Evolutionary conservation across 1,140 invertebrate genomes (phyloP).

Genomic region (Drosophila grimshawi): DNA sequence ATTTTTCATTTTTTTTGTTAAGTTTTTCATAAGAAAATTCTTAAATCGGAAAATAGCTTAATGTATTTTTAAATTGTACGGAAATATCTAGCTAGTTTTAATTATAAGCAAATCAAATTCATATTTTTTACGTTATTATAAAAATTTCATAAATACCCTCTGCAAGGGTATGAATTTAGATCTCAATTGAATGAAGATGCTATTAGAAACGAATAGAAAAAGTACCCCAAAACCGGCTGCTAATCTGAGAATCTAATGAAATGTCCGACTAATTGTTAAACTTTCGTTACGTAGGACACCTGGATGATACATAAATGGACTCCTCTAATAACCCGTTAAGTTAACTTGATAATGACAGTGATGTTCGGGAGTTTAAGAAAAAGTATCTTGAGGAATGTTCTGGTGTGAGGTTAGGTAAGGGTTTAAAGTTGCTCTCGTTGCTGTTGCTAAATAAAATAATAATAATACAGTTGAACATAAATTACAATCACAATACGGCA

Average conservation of each 20-base stretch:
- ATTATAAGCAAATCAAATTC: too few relatives aligned
- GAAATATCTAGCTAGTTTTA: too few relatives aligned
- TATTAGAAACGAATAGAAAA: conserved; percentile 17
- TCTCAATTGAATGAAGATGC: conserved; percentile 15
- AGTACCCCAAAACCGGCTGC: conserved; percentile 19
- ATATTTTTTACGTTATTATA: not conserved
- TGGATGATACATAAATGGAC: not conserved
- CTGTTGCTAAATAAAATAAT: conserved; percentile 58
- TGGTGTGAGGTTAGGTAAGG: conserved; percentile 4
- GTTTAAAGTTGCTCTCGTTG: conserved; percentile 17
- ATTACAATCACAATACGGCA: conserved; percentile 75
- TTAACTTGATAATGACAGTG: not conserved
- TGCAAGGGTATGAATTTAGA: conserved; percentile 55
- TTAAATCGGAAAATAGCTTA: too few relatives aligned
- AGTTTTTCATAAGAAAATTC: too few relatives aligned
- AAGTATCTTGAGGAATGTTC: not conserved
- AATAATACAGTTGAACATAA: conserved; percentile 61
- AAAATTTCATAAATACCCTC: conserved; percentile 39
- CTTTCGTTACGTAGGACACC: conserved; percentile 23
- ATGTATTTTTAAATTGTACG: too few relatives aligned
- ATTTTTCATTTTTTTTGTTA: too few relatives aligned
- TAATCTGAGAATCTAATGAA: not conserved
- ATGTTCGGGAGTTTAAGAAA: not conserved
- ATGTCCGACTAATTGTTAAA: conserved; percentile 21
- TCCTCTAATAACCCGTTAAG: not conserved